Conservation (phyloP, 2,888 invertebrate species). For the Augiades crinisus region DNA sequence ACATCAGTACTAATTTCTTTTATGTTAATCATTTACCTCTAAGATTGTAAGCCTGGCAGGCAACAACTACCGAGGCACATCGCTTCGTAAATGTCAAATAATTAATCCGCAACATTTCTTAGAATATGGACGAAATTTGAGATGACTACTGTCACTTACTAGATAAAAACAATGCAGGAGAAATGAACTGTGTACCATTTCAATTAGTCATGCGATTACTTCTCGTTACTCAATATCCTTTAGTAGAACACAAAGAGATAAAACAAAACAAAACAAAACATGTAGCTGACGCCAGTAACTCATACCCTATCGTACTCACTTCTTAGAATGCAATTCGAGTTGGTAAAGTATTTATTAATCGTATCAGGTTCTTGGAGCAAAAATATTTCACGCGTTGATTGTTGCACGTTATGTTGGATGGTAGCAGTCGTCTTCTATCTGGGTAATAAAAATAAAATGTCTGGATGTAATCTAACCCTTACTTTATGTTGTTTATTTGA, state of each 20-base stretch:
- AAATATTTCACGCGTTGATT: constrained; percentile 20
- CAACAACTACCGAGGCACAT: too few species aligned
- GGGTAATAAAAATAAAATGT: too few species aligned
- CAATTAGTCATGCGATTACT: constrained; percentile 65
- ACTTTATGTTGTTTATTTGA: too few species aligned
- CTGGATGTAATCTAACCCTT: too few species aligned
- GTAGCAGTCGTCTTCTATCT: too few species aligned
- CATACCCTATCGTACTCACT: constrained; percentile 55
- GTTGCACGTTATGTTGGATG: constrained; percentile 23
- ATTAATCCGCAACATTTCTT: neutral
- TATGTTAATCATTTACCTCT: too few species aligned
- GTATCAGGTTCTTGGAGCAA: constrained; percentile 60
- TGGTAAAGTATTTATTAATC: constrained; percentile 69
- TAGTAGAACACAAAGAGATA: constrained; percentile 36
- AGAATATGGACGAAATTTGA: neutral
- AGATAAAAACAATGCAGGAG: neutral
- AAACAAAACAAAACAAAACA: constrained; percentile 52
- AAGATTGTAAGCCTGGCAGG: too few species aligned
- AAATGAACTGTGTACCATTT: constrained; percentile 41
- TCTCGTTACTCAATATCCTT: constrained; percentile 61
- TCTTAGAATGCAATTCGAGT: constrained; percentile 71
- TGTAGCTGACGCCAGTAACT: constrained; percentile 60
- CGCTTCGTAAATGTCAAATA: too few species aligned
- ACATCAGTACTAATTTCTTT: too few species aligned
- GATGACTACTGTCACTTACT: neutral